Base-by-base conservation (phyloP, 2,113 vertebrate genomes). In the Percopsis transmontana region DNA sequence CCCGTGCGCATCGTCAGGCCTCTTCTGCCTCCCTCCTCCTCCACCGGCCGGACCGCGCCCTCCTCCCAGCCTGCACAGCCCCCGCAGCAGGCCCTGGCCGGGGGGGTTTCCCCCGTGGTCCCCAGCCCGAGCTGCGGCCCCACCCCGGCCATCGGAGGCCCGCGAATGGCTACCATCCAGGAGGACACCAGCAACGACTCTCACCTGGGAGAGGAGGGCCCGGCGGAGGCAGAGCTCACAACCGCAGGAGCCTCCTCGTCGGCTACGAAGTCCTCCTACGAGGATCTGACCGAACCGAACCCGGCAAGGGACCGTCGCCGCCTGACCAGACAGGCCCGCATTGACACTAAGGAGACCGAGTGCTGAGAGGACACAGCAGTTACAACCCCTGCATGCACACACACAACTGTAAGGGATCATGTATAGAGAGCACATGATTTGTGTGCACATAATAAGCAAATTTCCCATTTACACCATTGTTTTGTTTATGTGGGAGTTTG, bases 271-370 rank as follows among this genome's bases (percentile, higher is more conserved):
- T 98, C 95, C 19, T 99, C 96, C 82, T 91, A 68, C 16, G 96
- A 97, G 92, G 97, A 97, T 87, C 93, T 97, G 88, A 99, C 95
- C 0, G 95, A 92, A 10, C 95, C 91, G 68, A 87, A 45, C 40
- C 78, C 8, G 1, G 9, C 48, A 24, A 94, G 92, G 1, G 95
- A 96, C 61, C 94, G 95, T 67, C 93, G 93, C 0, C 95, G 93
- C 67, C 90, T 99, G 2, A 93, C 93, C 88, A 95, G 97, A 44
- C 97, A 99, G 88, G 93, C 87, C 0, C 87, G 95, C 5, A 84
- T 99, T 40, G 94, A 97, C 86, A 95, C 94, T 89, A 98, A 98
- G 73, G 97, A 99, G 76, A 99, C 97, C 0, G 95, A 97, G 69
- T 99, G 96, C 90, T 99, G 92, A 92, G 56, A 53, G 48, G 12